phyloP scores from a whole-genome alignment of 2,113 vertebrate species.

The Crotalus helleri region DNA sequence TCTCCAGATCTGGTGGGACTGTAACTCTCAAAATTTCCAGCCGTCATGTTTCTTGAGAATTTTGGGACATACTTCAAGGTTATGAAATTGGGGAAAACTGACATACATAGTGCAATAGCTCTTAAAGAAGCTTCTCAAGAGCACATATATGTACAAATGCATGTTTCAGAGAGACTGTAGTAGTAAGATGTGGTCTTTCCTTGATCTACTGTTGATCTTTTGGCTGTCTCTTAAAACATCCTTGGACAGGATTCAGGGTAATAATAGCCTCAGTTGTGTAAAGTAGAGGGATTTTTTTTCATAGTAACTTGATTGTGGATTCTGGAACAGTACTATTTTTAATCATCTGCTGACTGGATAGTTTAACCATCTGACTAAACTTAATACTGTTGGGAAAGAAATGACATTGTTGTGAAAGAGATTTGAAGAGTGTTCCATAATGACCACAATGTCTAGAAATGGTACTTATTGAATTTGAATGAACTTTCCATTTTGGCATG shows the following conservation, averaged over 20 bases:
- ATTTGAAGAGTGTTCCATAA: not conserved
- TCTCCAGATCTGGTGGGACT: slow-evolving; percentile 7
- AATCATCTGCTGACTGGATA: not conserved
- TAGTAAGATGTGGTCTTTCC: slow-evolving; percentile 12
- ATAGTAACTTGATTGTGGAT: not conserved
- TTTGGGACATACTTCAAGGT: not conserved
- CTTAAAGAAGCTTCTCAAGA: slow-evolving; percentile 1
- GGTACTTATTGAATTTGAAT: not conserved
- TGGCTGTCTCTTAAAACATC: slow-evolving; percentile 16
- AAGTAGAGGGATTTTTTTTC: not conserved
- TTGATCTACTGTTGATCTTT: slow-evolving; percentile 30
- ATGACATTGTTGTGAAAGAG: not conserved
- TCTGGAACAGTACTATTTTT: slow-evolving; percentile 4
- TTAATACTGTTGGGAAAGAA: not conserved
- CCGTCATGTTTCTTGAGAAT: not conserved
- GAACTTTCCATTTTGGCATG: not conserved
- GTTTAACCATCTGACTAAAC: not conserved
- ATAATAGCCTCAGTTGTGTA: slow-evolving; percentile 4
- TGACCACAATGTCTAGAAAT: not conserved
- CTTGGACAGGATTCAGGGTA: slow-evolving; percentile 25
- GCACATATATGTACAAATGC: slow-evolving; percentile 7
- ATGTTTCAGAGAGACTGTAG: not conserved
- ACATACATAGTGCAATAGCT: slow-evolving; percentile 16
- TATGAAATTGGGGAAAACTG: not conserved
- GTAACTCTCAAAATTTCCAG: not conserved